phyloP scores from a whole-genome alignment of 2,797 vertebrate species.

The Anableps anableps region DNA sequence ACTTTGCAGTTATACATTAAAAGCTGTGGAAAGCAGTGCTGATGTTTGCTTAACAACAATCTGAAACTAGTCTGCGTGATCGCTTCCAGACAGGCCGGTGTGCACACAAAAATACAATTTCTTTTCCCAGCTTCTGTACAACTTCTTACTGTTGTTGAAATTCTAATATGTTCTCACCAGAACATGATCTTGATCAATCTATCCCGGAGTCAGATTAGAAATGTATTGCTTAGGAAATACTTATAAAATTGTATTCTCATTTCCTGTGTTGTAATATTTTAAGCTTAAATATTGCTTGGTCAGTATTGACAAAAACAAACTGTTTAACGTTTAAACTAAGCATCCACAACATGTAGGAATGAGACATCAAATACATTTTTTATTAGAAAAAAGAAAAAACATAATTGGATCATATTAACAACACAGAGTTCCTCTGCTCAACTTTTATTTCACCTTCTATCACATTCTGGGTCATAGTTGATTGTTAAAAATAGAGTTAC shows the following conservation, averaged over 20 bases:
- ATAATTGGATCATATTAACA: conserved; percentile 2
- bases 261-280: conserved; percentile 40
- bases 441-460: neutral
- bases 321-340: neutral
- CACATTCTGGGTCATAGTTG: conserved; percentile 11
- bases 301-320: neutral
- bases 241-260: conserved; percentile 61
- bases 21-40: conserved; percentile 8
- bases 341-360: neutral
- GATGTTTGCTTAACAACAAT: conserved; percentile 23
- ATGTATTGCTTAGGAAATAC: conserved; percentile 91
- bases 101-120: conserved; percentile 61
- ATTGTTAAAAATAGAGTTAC: neutral
- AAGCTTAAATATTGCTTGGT: conserved; percentile 8
- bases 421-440: neutral
- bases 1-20: conserved; percentile 5
- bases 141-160: conserved; percentile 73
- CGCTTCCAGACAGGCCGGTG: conserved; percentile 24
- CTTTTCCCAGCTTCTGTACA: conserved; percentile 73
- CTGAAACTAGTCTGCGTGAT: neutral
- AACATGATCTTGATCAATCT: conserved; percentile 79
- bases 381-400: neutral
- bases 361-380: neutral
- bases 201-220: conserved; percentile 82
- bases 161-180: conserved; percentile 80